Percentiles rank a stretch among this genome's conserved stretches.
phyloP scores from a whole-genome alignment of 2,113 vertebrate species.

The Oryzias woworae region DNA sequence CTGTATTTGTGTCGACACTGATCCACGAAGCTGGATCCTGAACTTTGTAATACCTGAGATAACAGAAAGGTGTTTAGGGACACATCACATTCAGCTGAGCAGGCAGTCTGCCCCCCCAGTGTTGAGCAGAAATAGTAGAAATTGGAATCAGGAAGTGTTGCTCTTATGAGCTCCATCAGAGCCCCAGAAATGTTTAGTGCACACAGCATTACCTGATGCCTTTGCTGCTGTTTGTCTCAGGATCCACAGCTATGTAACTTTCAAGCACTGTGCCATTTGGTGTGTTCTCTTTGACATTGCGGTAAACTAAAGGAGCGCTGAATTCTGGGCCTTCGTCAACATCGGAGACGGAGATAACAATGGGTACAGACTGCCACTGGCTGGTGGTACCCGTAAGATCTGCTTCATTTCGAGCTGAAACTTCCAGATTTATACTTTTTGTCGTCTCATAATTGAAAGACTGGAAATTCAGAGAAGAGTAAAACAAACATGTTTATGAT shows the following conservation, averaged over 20 bases:
- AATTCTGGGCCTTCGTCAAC: conserved; percentile 87
- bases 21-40: conserved; percentile 83
- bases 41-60: conserved; percentile 82
- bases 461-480: conserved; percentile 52
- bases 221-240: conserved; percentile 79
- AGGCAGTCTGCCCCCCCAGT: conserved; percentile 39
- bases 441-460: conserved; percentile 81
- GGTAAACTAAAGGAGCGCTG: conserved; percentile 59
- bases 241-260: conserved; percentile 80
- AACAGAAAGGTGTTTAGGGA: conserved; percentile 13
- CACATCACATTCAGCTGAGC: background rate
- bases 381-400: conserved; percentile 66
- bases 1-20: conserved; percentile 71
- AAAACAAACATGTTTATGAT: background rate
- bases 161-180: too few relatives aligned
- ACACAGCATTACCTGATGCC: conserved; percentile 79
- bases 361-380: conserved; percentile 71
- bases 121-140: conserved; percentile 10
- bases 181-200: background rate
- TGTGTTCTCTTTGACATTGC: conserved; percentile 80
- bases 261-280: conserved; percentile 73
- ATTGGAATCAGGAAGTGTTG: background rate
- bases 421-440: conserved; percentile 70
- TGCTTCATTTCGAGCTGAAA: conserved; percentile 81
- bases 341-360: conserved; percentile 75